These are phyloP conservation scores for Hirtodrosophila histrioides DNA, from an alignment of 2,888 invertebrate genomes.

Conservation along the genomic window DNA sequence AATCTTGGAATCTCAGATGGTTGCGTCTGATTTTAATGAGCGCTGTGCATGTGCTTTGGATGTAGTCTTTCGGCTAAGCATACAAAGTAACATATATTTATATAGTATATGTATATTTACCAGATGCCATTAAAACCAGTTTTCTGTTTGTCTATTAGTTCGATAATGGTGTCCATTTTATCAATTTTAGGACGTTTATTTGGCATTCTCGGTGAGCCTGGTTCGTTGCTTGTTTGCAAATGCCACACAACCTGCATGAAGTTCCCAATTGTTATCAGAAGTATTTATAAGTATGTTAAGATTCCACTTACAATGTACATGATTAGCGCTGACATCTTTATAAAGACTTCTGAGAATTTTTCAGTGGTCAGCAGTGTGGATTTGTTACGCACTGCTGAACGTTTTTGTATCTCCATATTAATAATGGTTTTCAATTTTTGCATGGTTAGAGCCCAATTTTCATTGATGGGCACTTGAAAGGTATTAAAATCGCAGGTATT, in stretches of 20 bases:
- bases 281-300: not conserved
- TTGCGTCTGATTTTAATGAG: too few species aligned
- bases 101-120: constrained; percentile 44
- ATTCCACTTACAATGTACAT: constrained; percentile 71
- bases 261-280: too few species aligned
- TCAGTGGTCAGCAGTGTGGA: constrained; percentile 53
- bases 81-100: too few species aligned
- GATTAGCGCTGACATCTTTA: constrained; percentile 74
- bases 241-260: constrained; percentile 72
- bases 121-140: constrained; percentile 75
- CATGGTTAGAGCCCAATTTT: constrained; percentile 73
- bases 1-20: too few species aligned
- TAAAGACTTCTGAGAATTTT: constrained; percentile 64
- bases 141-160: constrained; percentile 53
- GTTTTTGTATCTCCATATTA: constrained; percentile 76
- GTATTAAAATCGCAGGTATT: constrained; percentile 64
- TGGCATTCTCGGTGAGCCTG: not conserved
- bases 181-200: constrained; percentile 70
- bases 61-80: too few species aligned
- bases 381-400: constrained; percentile 56
- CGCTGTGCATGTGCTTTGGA: too few species aligned
- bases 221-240: constrained; percentile 18
- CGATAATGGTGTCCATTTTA: constrained; percentile 66
- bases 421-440: constrained; percentile 73
- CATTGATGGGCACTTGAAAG: constrained; percentile 57